These are phyloP conservation scores for Maniola hyperantus DNA, from an alignment of 2,888 invertebrate species.

Conservation along the genomic window DNA sequence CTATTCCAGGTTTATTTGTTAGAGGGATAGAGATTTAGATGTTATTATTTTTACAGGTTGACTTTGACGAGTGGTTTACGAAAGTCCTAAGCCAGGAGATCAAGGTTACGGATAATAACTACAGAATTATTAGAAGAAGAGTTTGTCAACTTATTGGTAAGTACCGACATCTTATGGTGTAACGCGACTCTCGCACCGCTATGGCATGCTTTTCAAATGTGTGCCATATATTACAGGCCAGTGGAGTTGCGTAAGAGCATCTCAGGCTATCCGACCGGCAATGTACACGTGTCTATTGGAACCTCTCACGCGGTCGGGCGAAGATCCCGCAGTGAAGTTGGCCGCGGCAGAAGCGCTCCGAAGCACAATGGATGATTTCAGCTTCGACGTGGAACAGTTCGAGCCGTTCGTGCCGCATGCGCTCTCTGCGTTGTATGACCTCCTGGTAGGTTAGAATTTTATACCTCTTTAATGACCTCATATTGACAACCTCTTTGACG, in stretches of 20 bases:
- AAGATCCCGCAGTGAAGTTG: conserved; percentile 94
- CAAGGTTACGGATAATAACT: conserved; percentile 90
- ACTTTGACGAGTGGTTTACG: conserved; percentile 96
- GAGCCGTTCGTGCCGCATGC: conserved; percentile 90
- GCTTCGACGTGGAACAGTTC: conserved; percentile 94
- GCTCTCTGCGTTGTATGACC: conserved; percentile 90
- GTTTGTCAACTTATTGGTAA: conserved; percentile 92
- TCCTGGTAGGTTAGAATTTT: conserved; percentile 82
- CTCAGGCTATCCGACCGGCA: conserved; percentile 88
- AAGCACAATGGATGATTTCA: conserved; percentile 94
- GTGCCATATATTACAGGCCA: conserved; percentile 61
- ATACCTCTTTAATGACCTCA: neutral
- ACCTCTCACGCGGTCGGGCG: conserved; percentile 84
- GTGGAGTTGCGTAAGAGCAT: conserved; percentile 93
- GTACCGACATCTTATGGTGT: conserved; percentile 31
- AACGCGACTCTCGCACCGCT: neutral
- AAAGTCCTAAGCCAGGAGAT: conserved; percentile 91
- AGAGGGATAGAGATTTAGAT: too few relatives aligned
- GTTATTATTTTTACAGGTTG: conserved; percentile 83
- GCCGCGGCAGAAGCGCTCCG: conserved; percentile 93
- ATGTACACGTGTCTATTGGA: conserved; percentile 91
- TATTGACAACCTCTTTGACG: neutral
- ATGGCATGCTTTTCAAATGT: conserved; percentile 3
- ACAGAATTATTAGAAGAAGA: conserved; percentile 91
- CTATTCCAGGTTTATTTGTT: too few relatives aligned